These are phyloP conservation scores for Carabus problematicus DNA, from an alignment of 2,888 invertebrate genomes.

Conservation along the genomic window DNA sequence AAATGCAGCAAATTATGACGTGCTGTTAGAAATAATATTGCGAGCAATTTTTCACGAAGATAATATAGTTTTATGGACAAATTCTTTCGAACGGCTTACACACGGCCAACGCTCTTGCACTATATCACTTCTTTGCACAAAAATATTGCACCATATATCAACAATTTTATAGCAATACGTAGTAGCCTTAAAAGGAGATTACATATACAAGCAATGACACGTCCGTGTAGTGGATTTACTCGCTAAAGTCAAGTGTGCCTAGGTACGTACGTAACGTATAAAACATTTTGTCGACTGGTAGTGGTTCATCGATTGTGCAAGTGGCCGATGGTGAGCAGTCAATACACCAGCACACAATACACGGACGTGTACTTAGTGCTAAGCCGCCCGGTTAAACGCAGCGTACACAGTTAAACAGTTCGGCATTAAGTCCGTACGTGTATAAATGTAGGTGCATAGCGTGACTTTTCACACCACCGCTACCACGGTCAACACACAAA, in stretches of 20 bases:
- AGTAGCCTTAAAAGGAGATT: slow-evolving; percentile 24
- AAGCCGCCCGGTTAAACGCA: slow-evolving; percentile 29
- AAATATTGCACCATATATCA: slow-evolving; percentile 30
- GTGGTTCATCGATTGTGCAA: too few species aligned
- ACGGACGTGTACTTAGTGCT: slow-evolving; percentile 17
- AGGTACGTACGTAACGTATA: not conserved
- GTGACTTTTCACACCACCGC: slow-evolving; percentile 29
- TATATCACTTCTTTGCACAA: slow-evolving; percentile 32
- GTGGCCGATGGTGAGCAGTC: too few species aligned
- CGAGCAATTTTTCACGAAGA: slow-evolving; percentile 33
- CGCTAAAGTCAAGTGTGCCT: not conserved
- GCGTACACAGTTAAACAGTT: slow-evolving; percentile 12
- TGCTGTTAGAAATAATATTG: slow-evolving; percentile 30
- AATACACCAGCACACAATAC: not conserved
- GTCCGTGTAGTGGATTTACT: not conserved
- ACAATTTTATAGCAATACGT: slow-evolving; percentile 20
- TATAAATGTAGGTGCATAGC: not conserved
- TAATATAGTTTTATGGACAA: slow-evolving; percentile 37
- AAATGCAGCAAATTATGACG: slow-evolving; percentile 28
- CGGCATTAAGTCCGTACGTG: slow-evolving; percentile 6
- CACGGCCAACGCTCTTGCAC: slow-evolving; percentile 20
- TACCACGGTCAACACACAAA: too few species aligned
- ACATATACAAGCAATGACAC: not conserved
- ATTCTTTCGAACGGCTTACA: slow-evolving; percentile 32
- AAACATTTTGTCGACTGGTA: not conserved